Evolutionary conservation across 2,888 invertebrate species (phyloP).

Genomic region (Phengaris arion): DNA sequence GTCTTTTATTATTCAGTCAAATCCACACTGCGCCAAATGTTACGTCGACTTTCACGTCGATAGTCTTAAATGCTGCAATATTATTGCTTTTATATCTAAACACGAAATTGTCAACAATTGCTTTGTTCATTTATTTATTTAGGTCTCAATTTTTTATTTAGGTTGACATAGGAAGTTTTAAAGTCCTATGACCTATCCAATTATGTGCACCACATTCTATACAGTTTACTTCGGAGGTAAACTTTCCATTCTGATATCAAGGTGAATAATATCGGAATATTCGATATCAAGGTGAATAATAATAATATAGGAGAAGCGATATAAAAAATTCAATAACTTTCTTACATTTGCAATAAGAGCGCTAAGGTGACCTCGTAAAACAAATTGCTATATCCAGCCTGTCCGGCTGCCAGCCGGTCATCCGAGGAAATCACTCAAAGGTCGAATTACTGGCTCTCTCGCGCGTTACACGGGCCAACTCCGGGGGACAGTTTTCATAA

Average conservation of each 20-base stretch:
- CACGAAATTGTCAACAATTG: background rate
- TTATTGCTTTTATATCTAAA: conserved; percentile 7
- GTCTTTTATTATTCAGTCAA: conserved; percentile 28
- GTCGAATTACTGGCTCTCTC: conserved; percentile 64
- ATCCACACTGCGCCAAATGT: conserved; percentile 30
- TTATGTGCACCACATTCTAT: background rate
- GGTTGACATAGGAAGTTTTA: background rate
- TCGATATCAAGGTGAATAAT: background rate
- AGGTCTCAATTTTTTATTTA: too few species aligned
- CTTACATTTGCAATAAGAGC: conserved; percentile 36
- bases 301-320: background rate
- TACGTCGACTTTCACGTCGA: conserved; percentile 25
- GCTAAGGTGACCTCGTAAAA: conserved; percentile 62
- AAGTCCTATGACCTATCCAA: background rate
- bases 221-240: background rate
- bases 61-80: conserved; percentile 20
- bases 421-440: conserved; percentile 67
- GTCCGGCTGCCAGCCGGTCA: conserved; percentile 68
- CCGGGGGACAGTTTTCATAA: conserved; percentile 62
- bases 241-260: conserved; percentile 1
- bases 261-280: background rate
- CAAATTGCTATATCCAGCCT: conserved; percentile 61
- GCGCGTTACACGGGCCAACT: conserved; percentile 50
- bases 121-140: background rate
- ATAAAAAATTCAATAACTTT: conserved; percentile 16